Conservation (phyloP, 1,140 invertebrate genomes). For the Meloidogyne hapla region DNA sequence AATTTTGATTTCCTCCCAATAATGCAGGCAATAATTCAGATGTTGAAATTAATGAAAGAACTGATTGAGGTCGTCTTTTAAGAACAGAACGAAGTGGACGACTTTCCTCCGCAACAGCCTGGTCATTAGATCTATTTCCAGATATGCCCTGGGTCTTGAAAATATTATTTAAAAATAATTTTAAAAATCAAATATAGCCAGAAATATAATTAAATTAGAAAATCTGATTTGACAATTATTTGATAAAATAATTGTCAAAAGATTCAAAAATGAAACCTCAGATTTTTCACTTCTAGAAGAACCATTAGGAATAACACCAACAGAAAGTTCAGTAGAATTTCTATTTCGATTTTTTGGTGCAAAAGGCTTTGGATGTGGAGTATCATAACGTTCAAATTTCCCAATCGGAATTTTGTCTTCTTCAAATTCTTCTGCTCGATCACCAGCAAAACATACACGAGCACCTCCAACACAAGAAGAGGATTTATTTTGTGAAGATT, state of each 20-base stretch:
- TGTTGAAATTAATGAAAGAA: constrained; percentile 29
- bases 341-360: constrained; percentile 47
- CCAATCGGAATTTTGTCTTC: constrained; percentile 53
- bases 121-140: neutral
- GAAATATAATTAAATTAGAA: no score
- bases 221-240: no score
- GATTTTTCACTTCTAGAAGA: constrained; percentile 5
- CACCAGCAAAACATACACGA: constrained; percentile 53
- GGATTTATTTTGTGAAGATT: constrained; percentile 12
- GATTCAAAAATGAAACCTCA: neutral
- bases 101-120: constrained; percentile 15
- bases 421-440: constrained; percentile 37
- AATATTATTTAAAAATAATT: neutral
- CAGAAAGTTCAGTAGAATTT: constrained; percentile 34
- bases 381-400: constrained; percentile 90
- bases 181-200: no score
- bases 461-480: constrained; percentile 53
- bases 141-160: neutral
- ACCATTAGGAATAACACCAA: neutral
- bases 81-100: constrained; percentile 46
- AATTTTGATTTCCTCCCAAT: neutral
- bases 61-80: constrained; percentile 39
- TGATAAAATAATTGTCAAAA: no score
- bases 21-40: constrained; percentile 18
- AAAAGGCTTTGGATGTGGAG: constrained; percentile 81